Conservation (phyloP, 2,113 vertebrate genomes). For the Xenus cinereus region DNA sequence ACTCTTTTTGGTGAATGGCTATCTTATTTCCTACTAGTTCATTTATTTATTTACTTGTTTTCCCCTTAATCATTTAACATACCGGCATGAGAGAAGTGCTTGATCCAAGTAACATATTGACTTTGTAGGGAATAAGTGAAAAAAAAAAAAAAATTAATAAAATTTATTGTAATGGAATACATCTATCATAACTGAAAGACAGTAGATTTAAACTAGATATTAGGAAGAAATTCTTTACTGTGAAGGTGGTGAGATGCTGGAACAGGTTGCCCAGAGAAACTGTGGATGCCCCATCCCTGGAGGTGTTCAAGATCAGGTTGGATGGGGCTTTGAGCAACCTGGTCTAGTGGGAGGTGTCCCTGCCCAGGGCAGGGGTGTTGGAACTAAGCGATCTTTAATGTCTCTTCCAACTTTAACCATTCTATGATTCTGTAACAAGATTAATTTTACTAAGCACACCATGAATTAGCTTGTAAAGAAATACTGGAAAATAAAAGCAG, state of each 20-base stretch:
- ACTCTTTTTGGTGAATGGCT: neutral
- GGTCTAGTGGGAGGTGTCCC: neutral
- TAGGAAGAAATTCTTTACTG: neutral
- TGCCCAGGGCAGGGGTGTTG: neutral
- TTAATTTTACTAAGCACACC: neutral
- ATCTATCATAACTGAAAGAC: neutral
- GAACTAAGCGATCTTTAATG: neutral
- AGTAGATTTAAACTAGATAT: neutral
- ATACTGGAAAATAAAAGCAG: neutral
- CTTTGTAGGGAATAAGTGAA: neutral
- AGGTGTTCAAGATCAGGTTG: neutral
- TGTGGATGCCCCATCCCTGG: neutral
- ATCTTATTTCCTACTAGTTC: neutral
- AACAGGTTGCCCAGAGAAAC: neutral
- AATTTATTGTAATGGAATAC: neutral
- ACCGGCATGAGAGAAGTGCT: neutral
- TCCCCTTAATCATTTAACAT: neutral
- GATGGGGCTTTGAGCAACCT: neutral
- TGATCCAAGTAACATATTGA: neutral
- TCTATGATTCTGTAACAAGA: neutral
- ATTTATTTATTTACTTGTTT: neutral
- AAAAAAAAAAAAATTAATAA: neutral
- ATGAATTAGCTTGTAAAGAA: neutral
- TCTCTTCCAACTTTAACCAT: neutral
- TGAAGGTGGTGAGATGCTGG: neutral